These are phyloP conservation scores for Actinemys pallida DNA, from an alignment of 2,113 vertebrate genomes.

Conservation along the genomic window DNA sequence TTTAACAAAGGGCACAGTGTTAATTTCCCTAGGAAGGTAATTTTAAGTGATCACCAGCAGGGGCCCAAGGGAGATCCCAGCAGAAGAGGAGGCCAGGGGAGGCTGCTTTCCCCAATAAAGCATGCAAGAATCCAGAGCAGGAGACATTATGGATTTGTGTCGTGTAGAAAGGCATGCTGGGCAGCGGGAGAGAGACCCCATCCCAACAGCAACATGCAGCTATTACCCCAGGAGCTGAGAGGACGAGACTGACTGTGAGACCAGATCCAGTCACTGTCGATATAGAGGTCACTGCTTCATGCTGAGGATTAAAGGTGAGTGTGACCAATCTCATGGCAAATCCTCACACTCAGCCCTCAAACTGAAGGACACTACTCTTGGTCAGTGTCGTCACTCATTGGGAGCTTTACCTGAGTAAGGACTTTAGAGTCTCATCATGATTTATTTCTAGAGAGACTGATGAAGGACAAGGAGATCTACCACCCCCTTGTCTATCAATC, in stretches of 20 bases:
- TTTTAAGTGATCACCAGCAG: neutral
- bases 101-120: neutral
- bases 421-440: neutral
- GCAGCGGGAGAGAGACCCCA: neutral
- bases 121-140: neutral
- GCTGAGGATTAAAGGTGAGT: neutral
- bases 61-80: neutral
- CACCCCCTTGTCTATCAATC: neutral
- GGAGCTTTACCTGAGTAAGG: neutral
- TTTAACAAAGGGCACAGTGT: neutral
- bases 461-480: neutral
- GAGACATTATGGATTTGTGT: neutral
- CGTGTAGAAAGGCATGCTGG: neutral
- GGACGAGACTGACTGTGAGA: neutral
- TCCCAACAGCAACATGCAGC: neutral
- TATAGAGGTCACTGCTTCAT: neutral
- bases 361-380: neutral
- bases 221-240: neutral
- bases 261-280: neutral
- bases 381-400: neutral
- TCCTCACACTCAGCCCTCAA: too few relatives aligned
- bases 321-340: neutral
- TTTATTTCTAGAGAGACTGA: neutral
- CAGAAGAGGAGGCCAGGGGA: fast-evolving
- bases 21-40: neutral